Percentiles rank a stretch among this genome's conserved stretches.
Evolutionary conservation across 2,113 vertebrate genomes (phyloP).

Genomic region (Syrrhaptes paradoxus): DNA sequence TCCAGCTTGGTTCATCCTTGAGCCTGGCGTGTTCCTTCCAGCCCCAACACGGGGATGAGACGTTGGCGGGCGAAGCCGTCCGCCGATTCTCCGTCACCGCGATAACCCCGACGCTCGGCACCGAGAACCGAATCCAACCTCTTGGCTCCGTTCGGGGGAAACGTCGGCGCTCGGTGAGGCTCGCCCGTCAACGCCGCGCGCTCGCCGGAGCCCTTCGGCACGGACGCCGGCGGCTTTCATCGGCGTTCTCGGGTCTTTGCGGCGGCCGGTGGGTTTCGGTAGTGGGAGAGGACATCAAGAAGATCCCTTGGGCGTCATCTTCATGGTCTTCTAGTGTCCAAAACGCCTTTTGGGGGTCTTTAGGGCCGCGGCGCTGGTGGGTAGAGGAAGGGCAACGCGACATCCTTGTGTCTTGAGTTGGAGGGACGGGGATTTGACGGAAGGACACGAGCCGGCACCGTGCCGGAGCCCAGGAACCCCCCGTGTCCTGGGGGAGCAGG

Average conservation of each 20-base stretch:
- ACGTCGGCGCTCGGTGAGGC: not conserved
- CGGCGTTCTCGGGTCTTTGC: not conserved
- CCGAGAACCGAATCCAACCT: not conserved
- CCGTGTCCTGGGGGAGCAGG: too few species aligned
- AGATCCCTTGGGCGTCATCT: not conserved
- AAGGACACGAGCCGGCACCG: too few species aligned
- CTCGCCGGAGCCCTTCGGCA: not conserved
- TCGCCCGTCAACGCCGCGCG: fast-evolving
- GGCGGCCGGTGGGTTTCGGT: not conserved
- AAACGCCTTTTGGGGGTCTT: not conserved
- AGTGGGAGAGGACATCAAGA: not conserved
- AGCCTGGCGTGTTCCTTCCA: not conserved
- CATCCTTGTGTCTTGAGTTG: too few species aligned
- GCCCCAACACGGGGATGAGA: not conserved
- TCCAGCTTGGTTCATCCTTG: not conserved
- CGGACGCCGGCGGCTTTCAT: not conserved
- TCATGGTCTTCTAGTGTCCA: not conserved
- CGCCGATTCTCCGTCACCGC: not conserved
- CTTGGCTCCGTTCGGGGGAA: not conserved
- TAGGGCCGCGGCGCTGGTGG: too few species aligned
- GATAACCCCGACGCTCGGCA: not conserved
- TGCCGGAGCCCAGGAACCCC: too few species aligned
- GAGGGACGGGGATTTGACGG: too few species aligned
- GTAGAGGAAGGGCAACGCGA: too few species aligned
- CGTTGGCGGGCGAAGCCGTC: not conserved